Conservation (phyloP, 2,113 vertebrate genomes). For the Tachuris rubrigastra region DNA sequence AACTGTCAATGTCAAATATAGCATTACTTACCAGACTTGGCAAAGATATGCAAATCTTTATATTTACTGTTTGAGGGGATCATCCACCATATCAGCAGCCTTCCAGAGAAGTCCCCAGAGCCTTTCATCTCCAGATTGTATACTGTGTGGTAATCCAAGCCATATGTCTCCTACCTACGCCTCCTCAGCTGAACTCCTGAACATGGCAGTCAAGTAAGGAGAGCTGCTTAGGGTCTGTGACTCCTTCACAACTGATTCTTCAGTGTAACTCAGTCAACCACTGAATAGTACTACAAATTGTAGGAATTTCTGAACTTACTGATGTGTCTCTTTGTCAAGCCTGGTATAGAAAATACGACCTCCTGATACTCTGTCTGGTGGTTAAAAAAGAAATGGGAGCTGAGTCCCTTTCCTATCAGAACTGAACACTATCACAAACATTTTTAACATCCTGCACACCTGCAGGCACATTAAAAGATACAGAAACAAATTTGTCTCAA, state of each 20-base stretch:
- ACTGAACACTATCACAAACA: not conserved
- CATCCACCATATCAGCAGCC: not conserved
- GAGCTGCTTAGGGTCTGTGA: not conserved
- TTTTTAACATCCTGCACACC: not conserved
- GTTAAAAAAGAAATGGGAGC: not conserved
- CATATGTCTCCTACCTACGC: constrained; percentile 11
- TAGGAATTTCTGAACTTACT: not conserved
- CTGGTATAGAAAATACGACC: not conserved
- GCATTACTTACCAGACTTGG: not conserved
- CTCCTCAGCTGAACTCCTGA: constrained; percentile 6
- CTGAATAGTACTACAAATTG: not conserved
- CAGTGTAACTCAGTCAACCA: not conserved
- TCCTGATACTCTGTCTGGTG: not conserved
- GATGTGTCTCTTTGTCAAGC: not conserved
- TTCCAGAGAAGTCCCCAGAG: not conserved
- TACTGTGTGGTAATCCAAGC: not conserved
- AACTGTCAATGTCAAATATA: not conserved
- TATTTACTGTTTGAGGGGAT: not conserved
- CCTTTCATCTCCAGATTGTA: not conserved
- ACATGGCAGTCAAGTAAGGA: not conserved
- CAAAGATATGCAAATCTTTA: not conserved
- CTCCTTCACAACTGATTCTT: not conserved
- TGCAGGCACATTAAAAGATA: not conserved
- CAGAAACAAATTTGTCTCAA: not conserved
- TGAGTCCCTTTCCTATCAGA: not conserved